Conservation (phyloP, 2,113 vertebrate genomes). For the Lucifuga dentata region DNA sequence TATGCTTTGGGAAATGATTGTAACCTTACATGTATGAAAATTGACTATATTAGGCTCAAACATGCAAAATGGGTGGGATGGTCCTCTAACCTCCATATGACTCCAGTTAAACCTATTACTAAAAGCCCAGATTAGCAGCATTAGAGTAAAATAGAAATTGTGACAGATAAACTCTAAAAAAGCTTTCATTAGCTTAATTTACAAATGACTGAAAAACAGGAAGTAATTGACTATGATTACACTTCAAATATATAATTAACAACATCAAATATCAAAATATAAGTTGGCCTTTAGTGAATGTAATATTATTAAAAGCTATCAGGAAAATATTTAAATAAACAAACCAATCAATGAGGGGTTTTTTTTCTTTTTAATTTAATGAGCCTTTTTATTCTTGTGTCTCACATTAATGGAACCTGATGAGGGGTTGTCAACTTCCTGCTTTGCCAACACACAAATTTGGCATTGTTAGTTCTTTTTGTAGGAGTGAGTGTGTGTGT, state of each 20-base stretch:
- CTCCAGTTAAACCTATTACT: too few relatives aligned
- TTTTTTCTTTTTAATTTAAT: constrained; percentile 19
- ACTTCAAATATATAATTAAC: background rate
- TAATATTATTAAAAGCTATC: constrained; percentile 9
- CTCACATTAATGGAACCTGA: constrained; percentile 66
- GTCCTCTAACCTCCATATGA: too few relatives aligned
- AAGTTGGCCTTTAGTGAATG: background rate
- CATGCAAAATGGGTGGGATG: too few relatives aligned
- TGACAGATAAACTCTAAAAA: too few relatives aligned
- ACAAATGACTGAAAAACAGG: too few relatives aligned
- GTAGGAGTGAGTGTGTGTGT: too few relatives aligned
- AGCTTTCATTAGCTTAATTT: too few relatives aligned
- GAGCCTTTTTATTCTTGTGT: constrained; percentile 27
- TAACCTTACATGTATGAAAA: too few relatives aligned
- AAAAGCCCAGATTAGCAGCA: too few relatives aligned
- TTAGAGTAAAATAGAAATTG: too few relatives aligned
- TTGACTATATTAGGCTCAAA: too few relatives aligned
- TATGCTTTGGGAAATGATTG: too few relatives aligned
- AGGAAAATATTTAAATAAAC: background rate
- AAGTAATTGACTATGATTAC: constrained; percentile 1
- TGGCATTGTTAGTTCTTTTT: constrained; percentile 57
- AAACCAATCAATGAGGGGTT: constrained; percentile 3
- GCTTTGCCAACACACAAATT: constrained; percentile 53
- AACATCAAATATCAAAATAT: background rate
- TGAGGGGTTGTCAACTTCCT: constrained; percentile 52